Conservation (phyloP, 2,113 vertebrate species). For the Suricata suricatta region DNA sequence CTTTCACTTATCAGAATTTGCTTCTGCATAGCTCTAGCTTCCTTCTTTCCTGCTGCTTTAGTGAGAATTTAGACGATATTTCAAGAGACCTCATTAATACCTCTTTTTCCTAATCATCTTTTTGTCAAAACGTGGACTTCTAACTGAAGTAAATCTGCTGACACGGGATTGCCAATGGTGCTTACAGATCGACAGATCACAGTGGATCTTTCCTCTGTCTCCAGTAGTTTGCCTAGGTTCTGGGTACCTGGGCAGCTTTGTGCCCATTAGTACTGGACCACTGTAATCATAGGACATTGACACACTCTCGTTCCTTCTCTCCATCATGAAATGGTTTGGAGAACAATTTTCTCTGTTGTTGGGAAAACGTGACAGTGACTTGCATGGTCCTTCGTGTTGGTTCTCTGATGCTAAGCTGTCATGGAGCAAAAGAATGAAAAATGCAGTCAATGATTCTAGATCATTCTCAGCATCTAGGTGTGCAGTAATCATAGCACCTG, state of each 20-base stretch:
- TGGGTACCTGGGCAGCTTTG: neutral
- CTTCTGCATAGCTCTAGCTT: neutral
- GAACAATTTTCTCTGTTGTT: slow-evolving; percentile 43
- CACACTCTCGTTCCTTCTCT: neutral
- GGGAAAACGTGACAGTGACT: neutral
- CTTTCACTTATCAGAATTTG: neutral
- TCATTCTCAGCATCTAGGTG: neutral
- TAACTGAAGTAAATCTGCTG: neutral
- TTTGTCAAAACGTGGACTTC: neutral
- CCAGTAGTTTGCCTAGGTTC: neutral
- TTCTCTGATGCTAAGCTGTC: neutral
- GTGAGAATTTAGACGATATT: neutral
- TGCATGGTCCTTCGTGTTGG: neutral
- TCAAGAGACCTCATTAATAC: neutral
- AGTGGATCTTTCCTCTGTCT: neutral
- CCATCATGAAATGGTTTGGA: neutral
- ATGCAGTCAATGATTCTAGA: neutral
- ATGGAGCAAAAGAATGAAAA: slow-evolving; percentile 15
- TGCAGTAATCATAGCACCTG: neutral
- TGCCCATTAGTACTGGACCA: neutral
- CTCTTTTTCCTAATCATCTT: neutral
- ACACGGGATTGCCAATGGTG: neutral
- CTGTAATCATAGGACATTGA: neutral
- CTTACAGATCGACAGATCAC: neutral
- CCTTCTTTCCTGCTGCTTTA: neutral